Evolutionary conservation across 2,888 invertebrate genomes (phyloP), one percentile per base, ranked within the genome.

Genomic region (Microctonus aethiopoides): DNA sequence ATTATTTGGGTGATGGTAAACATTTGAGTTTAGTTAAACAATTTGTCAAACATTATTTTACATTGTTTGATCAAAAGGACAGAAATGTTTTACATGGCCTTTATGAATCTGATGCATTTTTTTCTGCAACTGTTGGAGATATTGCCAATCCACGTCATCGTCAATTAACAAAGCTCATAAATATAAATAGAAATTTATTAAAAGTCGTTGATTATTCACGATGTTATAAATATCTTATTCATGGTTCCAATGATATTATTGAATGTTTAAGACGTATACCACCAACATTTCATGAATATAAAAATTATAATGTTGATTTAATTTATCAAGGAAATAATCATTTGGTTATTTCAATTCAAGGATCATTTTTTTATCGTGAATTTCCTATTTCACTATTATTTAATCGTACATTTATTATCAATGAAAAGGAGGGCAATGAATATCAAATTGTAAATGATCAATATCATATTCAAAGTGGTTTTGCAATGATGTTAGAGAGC

Each of bases 151-250:
- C 79, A n/a, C 62, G 57, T 13, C 84, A 85, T n/a, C 81, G 82
- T 66, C 82, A 84, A 67, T 75, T 85, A 67, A 78, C 81, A 16
- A 84, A 82, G 68, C 74, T 77, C 1, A 82, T 85, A 70, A 77
- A 78, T 0, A 79, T 71, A 4, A 86, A 86, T 32, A 77, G 86
- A 67, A 86, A 86, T 75, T 74, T 86, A 51, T 70, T 85, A 5
- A 86, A 86, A 72, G 85, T 84, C 56, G 85, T 83, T 0, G 86
- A 86, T 57, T 86, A 86, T 54, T 85, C 86, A 0, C 86, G 85
- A 36, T 86, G 84, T 41, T 81, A 83, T 36, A 85, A 86, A 67
- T 84, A 80, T 66, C 67, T 86, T n/a, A 68, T 86, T 3, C 75
- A 74, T 2, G 86, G 86, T 2, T 83, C 86, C 7, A 85, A 85